phyloP scores from a whole-genome alignment of 2,113 vertebrate species.

The Vulpes lagopus region DNA sequence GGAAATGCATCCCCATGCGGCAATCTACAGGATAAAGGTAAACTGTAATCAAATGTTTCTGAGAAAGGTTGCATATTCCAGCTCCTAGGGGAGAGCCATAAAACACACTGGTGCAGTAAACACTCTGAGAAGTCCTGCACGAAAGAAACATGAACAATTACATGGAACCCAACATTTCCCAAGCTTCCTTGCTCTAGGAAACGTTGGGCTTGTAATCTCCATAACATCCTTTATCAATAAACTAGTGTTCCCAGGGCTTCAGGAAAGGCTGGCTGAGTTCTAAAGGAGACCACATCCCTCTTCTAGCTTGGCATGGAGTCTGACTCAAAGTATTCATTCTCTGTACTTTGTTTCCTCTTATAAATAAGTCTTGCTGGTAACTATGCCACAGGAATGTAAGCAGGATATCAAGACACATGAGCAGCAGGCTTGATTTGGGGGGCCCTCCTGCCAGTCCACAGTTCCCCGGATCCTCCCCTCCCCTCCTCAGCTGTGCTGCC shows the following conservation, averaged over 20 bases:
- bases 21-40: not conserved
- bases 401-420: not conserved
- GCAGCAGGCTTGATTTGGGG: not conserved
- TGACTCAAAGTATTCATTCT: not conserved
- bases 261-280: not conserved
- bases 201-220: not conserved
- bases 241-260: not conserved
- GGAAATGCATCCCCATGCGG: not conserved
- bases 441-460: not conserved
- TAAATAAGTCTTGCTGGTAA: slow-evolving; percentile 10
- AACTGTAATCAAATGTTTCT: not conserved
- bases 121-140: not conserved
- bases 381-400: not conserved
- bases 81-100: not conserved
- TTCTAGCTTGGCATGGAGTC: not conserved
- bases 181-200: not conserved
- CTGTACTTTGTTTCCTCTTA: slow-evolving; percentile 4
- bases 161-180: not conserved
- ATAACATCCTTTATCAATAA: not conserved
- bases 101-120: not conserved
- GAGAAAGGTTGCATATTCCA: not conserved
- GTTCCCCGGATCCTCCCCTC: not conserved
- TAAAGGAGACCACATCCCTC: not conserved
- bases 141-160: not conserved
- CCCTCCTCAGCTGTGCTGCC: not conserved